Percentiles rank a stretch among this genome's conserved stretches.
These are phyloP conservation scores for Xylota segnis DNA, from an alignment of 2,888 invertebrate genomes.

Conservation along the genomic window DNA sequence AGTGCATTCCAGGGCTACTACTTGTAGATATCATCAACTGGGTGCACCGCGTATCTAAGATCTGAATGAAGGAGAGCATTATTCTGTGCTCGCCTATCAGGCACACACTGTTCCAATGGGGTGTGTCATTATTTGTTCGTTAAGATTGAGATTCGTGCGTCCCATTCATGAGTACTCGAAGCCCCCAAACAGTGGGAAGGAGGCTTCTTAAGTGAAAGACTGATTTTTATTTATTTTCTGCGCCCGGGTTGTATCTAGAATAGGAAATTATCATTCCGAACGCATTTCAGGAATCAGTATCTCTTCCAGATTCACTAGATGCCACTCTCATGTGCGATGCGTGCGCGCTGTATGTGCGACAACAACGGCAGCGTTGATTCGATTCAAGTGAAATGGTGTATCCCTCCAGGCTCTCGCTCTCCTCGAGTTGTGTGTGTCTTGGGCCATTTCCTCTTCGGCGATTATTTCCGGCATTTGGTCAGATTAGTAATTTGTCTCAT, in stretches of 20 bases:
- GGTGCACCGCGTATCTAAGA: slow-evolving; percentile 55
- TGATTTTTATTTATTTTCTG: slow-evolving; percentile 30
- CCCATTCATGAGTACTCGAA: slow-evolving; percentile 42
- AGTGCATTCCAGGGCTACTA: slow-evolving; percentile 58
- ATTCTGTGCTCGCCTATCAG: slow-evolving; percentile 39
- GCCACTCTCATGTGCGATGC: slow-evolving; percentile 10
- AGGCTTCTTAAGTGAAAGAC: slow-evolving; percentile 47
- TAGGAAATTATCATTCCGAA: slow-evolving; percentile 65
- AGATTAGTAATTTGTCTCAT: slow-evolving; percentile 73
- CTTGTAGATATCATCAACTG: slow-evolving; percentile 52
- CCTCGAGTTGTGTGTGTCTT: slow-evolving; percentile 1
- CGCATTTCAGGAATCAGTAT: slow-evolving; percentile 67
- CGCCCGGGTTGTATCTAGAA: slow-evolving; percentile 10
- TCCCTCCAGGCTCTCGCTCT: slow-evolving; percentile 20
- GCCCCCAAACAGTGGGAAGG: slow-evolving; percentile 37
- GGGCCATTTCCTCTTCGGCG: slow-evolving; percentile 66
- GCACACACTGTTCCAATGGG: slow-evolving; percentile 61
- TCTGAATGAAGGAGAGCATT: slow-evolving; percentile 70
- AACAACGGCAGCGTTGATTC: slow-evolving; percentile 68
- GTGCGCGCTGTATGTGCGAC: slow-evolving; percentile 28
- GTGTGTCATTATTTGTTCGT: slow-evolving; percentile 76
- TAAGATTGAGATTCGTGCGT: slow-evolving; percentile 61
- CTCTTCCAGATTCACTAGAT: slow-evolving; percentile 40
- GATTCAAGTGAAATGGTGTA: slow-evolving; percentile 45
- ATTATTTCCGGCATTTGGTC: slow-evolving; percentile 75